A percentile compares a stretch with the other conserved stretches of the same genome.
phyloP scores from a whole-genome alignment of 1,140 invertebrate species.

The Drosophila kikkawai region DNA sequence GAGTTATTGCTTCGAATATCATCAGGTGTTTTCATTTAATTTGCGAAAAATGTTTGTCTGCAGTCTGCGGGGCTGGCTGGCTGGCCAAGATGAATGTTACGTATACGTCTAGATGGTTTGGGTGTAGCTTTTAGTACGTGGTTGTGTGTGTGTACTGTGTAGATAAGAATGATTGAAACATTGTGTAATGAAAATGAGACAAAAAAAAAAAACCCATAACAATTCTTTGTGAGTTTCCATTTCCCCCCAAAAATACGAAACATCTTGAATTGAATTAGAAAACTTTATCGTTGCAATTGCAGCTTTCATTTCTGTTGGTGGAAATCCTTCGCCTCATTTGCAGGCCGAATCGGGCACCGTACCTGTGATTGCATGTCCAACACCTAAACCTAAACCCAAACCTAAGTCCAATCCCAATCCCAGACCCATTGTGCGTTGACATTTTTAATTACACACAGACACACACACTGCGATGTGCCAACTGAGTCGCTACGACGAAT shows the following conservation, averaged over 20 bases:
- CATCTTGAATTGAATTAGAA: slow-evolving; percentile 7
- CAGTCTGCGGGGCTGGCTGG: slow-evolving; percentile 11
- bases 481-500: slow-evolving; percentile 29
- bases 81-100: slow-evolving; percentile 44
- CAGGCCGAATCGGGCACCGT: slow-evolving; percentile 31
- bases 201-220: slow-evolving; percentile 2
- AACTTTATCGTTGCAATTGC: slow-evolving; percentile 36
- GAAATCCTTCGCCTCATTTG: slow-evolving; percentile 22
- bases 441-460: slow-evolving; percentile 74
- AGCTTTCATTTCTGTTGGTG: slow-evolving; percentile 18
- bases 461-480: slow-evolving; percentile 28
- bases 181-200: slow-evolving; percentile 3
- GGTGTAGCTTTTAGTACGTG: not conserved
- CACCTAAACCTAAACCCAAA: slow-evolving; percentile 29
- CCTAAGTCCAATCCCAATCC: not conserved
- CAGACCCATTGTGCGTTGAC: slow-evolving; percentile 67
- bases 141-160: not conserved
- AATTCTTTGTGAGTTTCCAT: not conserved
- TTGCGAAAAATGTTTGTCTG: slow-evolving; percentile 82
- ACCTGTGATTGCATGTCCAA: slow-evolving; percentile 69
- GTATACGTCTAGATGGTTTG: slow-evolving; percentile 9
- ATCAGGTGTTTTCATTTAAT: slow-evolving; percentile 85
- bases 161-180: slow-evolving; percentile 42
- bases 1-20: slow-evolving; percentile 52
- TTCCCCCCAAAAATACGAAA: slow-evolving; percentile 5